Percentiles rank a stretch among this genome's conserved stretches.
Evolutionary conservation across 1,140 invertebrate genomes (phyloP).

Genomic region (Drosophila tropicalis): DNA sequence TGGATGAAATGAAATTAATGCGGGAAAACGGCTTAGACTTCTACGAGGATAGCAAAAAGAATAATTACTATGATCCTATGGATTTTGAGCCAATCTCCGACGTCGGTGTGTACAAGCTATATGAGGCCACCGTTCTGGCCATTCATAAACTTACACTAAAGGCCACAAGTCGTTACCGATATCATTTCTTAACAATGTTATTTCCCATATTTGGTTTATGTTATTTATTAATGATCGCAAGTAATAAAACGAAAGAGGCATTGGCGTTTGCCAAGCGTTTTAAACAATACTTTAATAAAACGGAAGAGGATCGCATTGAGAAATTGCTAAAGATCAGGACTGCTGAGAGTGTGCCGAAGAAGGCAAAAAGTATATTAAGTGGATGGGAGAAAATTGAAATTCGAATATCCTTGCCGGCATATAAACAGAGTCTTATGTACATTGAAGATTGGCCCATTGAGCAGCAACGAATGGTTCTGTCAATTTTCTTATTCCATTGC

Average conservation of each 20-base stretch:
- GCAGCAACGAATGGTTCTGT: constrained; percentile 22
- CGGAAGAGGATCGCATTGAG: constrained; percentile 26
- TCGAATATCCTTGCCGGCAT: constrained; percentile 19
- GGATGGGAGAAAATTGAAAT: constrained; percentile 35
- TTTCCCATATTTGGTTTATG: constrained; percentile 39
- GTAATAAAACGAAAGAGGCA: constrained; percentile 19
- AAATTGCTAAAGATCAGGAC: constrained; percentile 38
- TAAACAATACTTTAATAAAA: constrained; percentile 29
- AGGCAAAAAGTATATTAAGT: constrained; percentile 36
- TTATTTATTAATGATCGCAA: constrained; percentile 46
- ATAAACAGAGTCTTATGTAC: background rate
- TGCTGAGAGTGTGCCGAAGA: constrained; percentile 22
- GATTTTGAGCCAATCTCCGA: constrained; percentile 11
- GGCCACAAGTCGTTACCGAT: constrained; percentile 38
- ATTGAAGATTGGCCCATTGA: constrained; percentile 23
- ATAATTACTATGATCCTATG: too few relatives aligned
- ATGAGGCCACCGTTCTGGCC: constrained; percentile 30
- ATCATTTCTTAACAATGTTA: constrained; percentile 37
- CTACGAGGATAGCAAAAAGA: constrained; percentile 15
- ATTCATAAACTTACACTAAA: background rate
- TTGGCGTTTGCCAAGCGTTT: constrained; percentile 21
- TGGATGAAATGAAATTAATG: background rate
- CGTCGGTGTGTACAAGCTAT: constrained; percentile 4
- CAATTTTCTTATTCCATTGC: constrained; percentile 26
- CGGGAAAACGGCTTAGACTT: constrained; percentile 22